Percentiles rank a stretch among this genome's conserved stretches.
phyloP scores from a whole-genome alignment of 2,113 vertebrate species.

The Alexandromys fortis region DNA sequence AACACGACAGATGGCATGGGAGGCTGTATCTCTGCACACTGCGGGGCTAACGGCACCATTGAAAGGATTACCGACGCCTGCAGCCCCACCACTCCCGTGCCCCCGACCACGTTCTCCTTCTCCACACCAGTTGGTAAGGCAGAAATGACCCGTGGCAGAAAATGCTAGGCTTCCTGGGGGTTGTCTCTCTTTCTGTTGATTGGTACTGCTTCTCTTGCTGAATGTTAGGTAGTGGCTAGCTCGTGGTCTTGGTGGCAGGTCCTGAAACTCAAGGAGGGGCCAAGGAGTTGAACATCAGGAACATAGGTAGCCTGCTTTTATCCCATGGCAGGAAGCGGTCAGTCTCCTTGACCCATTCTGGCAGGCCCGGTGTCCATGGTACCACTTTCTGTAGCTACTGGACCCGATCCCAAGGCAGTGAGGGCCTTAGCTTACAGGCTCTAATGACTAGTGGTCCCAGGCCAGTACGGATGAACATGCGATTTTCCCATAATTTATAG shows the following conservation, averaged over 20 bases:
- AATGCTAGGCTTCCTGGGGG: too few relatives aligned
- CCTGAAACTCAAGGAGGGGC: neutral
- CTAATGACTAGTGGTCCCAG: rapidly evolving
- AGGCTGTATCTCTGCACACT: slow-evolving; percentile 90
- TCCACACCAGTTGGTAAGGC: neutral
- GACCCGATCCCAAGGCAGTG: neutral
- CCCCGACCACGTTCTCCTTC: slow-evolving; percentile 74
- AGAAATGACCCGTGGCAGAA: rapidly evolving
- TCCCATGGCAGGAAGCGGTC: too few relatives aligned
- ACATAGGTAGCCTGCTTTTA: rapidly evolving
- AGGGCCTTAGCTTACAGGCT: neutral
- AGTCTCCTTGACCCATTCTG: neutral
- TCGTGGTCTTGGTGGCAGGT: neutral
- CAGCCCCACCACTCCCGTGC: neutral
- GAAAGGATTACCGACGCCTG: slow-evolving; percentile 82
- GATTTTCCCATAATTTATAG: neutral
- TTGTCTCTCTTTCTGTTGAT: too few relatives aligned
- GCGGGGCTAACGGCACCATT: slow-evolving; percentile 87
- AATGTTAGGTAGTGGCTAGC: neutral
- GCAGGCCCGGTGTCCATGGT: rapidly evolving
- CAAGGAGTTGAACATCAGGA: rapidly evolving
- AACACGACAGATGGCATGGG: slow-evolving; percentile 91
- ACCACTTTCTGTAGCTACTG: too few relatives aligned
- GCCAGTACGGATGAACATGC: too few relatives aligned
- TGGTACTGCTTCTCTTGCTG: neutral